These are phyloP conservation scores for Drosophila mauritiana DNA, from an alignment of 1,140 invertebrate species.

Conservation along the genomic window DNA sequence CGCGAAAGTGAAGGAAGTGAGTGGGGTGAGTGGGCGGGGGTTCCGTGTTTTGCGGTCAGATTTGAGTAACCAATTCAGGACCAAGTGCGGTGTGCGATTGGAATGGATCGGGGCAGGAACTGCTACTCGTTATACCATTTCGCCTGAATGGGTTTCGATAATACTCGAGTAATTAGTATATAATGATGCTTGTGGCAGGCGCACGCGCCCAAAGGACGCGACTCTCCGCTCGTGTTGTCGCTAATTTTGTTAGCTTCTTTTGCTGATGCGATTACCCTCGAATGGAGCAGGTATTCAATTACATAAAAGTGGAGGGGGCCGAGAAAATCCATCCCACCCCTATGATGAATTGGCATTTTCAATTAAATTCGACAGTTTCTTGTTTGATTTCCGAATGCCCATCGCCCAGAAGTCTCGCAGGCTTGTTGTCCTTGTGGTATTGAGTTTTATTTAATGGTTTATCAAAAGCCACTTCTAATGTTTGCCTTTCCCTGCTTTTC, in stretches of 20 bases:
- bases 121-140: constrained; percentile 65
- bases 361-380: constrained; percentile 71
- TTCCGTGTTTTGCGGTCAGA: constrained; percentile 65
- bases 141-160: constrained; percentile 79
- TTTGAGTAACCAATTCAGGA: constrained; percentile 65
- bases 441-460: constrained; percentile 80
- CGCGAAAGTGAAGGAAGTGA: background rate
- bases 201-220: constrained; percentile 40
- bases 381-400: constrained; percentile 44
- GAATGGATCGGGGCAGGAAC: constrained; percentile 11
- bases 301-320: constrained; percentile 19
- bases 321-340: background rate
- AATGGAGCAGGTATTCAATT: constrained; percentile 75
- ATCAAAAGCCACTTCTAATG: constrained; percentile 82
- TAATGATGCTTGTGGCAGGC: constrained; percentile 68
- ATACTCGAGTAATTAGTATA: constrained; percentile 83
- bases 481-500: constrained; percentile 56
- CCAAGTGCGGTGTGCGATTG: constrained; percentile 50
- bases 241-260: constrained; percentile 49
- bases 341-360: constrained; percentile 79
- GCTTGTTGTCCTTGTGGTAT: constrained; percentile 45
- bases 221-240: constrained; percentile 8
- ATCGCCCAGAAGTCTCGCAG: constrained; percentile 1
- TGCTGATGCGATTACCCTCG: constrained; percentile 65
- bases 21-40: constrained; percentile 1